phyloP scores from a whole-genome alignment of 1,140 invertebrate species.

The Macrostomum lignano region DNA sequence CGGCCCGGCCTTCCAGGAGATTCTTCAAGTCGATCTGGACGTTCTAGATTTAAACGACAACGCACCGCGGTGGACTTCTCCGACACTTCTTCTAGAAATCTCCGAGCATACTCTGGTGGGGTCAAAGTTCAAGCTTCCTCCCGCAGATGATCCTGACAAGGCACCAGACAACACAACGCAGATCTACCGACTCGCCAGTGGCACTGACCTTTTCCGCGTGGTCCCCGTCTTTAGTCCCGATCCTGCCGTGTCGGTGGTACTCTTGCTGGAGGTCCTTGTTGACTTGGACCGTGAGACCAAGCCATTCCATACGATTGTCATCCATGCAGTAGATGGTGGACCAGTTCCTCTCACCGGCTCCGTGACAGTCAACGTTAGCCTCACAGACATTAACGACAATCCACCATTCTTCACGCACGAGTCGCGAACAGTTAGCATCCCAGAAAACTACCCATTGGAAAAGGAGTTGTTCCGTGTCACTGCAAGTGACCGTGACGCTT shows the following conservation, averaged over 20 bases:
- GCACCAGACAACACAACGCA: slow-evolving; percentile 1
- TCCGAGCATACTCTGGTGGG: slow-evolving; percentile 1
- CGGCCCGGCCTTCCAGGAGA: slow-evolving; percentile 9
- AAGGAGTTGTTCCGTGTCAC: neutral
- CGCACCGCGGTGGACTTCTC: neutral
- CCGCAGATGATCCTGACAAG: neutral
- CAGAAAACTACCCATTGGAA: neutral
- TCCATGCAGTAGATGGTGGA: neutral
- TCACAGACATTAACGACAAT: slow-evolving; percentile 2
- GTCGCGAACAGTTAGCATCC: neutral
- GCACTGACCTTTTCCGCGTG: neutral
- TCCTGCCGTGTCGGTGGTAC: no score
- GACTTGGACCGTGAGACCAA: neutral
- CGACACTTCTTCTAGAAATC: neutral
- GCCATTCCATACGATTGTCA: neutral
- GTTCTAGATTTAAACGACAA: slow-evolving; percentile 1
- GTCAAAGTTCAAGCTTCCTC: neutral
- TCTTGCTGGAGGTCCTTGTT: neutral
- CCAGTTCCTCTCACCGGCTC: neutral
- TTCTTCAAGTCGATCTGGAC: neutral
- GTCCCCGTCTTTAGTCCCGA: neutral
- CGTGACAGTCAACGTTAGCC: neutral
- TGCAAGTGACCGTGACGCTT: neutral
- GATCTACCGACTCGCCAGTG: neutral
- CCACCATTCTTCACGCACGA: neutral